These are phyloP conservation scores for Carassius gibelio DNA, from an alignment of 2,113 vertebrate species.

Conservation along the genomic window DNA sequence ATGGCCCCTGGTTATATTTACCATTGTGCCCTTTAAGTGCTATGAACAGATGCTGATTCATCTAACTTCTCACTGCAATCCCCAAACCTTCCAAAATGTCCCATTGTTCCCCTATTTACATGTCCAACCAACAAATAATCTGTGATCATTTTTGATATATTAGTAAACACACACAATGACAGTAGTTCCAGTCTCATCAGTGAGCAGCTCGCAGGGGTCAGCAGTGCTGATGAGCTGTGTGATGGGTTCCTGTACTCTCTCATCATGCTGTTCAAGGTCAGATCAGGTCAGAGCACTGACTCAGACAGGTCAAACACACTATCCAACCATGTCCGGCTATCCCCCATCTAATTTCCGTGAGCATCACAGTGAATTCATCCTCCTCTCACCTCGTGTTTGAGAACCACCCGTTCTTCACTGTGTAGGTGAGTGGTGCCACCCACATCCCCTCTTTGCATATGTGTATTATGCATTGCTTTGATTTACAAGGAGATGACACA, in stretches of 20 bases:
- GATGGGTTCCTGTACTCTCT: slow-evolving; percentile 21
- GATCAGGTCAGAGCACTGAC: background rate
- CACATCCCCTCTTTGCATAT: background rate
- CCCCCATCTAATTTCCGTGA: slow-evolving; percentile 26
- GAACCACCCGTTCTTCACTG: background rate
- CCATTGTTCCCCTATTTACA: background rate
- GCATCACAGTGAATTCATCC: slow-evolving; percentile 6
- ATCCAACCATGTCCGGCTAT: background rate
- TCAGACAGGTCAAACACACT: slow-evolving; percentile 16
- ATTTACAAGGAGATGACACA: background rate
- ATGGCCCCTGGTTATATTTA: background rate
- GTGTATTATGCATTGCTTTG: background rate
- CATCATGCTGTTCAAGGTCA: background rate
- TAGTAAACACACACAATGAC: slow-evolving; percentile 1
- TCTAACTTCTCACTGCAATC: background rate
- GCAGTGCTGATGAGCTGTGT: background rate
- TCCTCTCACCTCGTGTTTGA: background rate
- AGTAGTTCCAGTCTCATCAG: slow-evolving; percentile 45
- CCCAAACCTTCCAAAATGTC: background rate
- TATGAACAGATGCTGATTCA: background rate
- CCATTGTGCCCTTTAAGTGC: background rate
- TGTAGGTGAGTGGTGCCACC: background rate
- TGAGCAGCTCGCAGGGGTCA: background rate
- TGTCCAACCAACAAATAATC: background rate
- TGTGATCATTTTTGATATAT: background rate